These are phyloP conservation scores for Brachionichthys hirsutus DNA, from an alignment of 2,113 vertebrate genomes.

Conservation along the genomic window DNA sequence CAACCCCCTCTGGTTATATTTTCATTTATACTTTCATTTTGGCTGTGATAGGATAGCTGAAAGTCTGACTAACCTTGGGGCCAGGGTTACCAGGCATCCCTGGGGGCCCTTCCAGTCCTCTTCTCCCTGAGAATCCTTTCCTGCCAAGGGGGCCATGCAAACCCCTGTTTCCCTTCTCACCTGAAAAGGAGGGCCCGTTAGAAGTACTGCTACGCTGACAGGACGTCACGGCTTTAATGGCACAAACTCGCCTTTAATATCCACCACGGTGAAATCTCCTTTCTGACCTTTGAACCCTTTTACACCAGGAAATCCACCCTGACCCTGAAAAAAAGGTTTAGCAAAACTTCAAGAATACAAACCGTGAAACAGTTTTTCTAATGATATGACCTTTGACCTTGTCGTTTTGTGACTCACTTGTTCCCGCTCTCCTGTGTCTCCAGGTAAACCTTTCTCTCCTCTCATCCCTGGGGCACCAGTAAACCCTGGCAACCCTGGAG, in stretches of 20 bases:
- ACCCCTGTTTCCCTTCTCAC: conserved; percentile 62
- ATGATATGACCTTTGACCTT: background rate
- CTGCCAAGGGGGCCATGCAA: conserved; percentile 61
- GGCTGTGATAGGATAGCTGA: too few species aligned
- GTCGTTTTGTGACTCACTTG: conserved; percentile 45
- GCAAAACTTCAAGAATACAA: background rate
- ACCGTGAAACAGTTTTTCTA: too few species aligned
- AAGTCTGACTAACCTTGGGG: conserved; percentile 45
- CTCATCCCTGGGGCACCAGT: conserved; percentile 36
- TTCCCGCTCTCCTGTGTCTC: conserved; percentile 58
- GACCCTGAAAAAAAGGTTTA: conserved; percentile 73
- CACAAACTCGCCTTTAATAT: conserved; percentile 59
- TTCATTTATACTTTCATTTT: too few species aligned
- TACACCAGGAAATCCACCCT: conserved; percentile 75
- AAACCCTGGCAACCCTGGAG: conserved; percentile 36
- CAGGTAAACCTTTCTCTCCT: conserved; percentile 63
- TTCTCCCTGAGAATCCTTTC: conserved; percentile 77
- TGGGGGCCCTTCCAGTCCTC: conserved; percentile 51
- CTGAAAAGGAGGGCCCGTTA: conserved; percentile 46
- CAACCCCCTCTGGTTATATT: too few species aligned
- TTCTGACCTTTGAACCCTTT: conserved; percentile 86
- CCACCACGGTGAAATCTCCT: conserved; percentile 70
- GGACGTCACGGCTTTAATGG: background rate
- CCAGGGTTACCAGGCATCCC: conserved; percentile 63
- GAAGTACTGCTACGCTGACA: background rate